A percentile compares a stretch with the other conserved stretches of the same genome.
These are phyloP conservation scores for Balanococcus diminutus DNA, from an alignment of 2,888 invertebrate genomes.

Conservation along the genomic window DNA sequence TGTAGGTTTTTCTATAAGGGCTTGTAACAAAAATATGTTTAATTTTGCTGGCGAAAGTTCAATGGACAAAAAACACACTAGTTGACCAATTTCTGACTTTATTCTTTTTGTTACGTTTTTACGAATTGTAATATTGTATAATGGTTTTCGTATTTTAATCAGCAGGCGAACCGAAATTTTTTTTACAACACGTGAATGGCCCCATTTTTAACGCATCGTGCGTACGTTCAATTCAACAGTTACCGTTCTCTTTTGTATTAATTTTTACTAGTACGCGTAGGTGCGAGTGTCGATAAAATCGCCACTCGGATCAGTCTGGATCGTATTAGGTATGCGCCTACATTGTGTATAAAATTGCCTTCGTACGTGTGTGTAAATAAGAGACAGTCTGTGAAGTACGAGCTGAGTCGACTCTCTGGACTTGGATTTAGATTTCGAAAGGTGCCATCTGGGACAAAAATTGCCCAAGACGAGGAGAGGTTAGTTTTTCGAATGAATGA, in stretches of 20 bases:
- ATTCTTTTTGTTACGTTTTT: slow-evolving; percentile 25
- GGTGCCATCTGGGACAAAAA: neutral
- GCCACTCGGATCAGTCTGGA: too few relatives aligned
- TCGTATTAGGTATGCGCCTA: too few relatives aligned
- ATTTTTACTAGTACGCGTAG: neutral
- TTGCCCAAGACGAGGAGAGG: neutral
- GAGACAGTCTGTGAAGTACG: too few relatives aligned
- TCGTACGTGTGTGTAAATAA: too few relatives aligned
- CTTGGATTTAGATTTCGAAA: neutral
- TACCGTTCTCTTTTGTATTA: slow-evolving; percentile 16
- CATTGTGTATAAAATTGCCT: too few relatives aligned
- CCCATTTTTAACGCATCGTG: neutral
- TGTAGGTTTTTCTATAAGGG: too few relatives aligned
- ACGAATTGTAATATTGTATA: neutral
- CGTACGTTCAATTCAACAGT: slow-evolving; percentile 31
- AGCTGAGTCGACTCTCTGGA: neutral
- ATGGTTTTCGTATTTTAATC: too few relatives aligned
- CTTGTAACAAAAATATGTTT: neutral
- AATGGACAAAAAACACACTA: neutral
- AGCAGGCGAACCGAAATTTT: too few relatives aligned
- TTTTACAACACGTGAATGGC: neutral
- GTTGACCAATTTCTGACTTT: neutral
- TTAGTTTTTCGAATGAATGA: neutral
- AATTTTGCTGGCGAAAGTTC: neutral
- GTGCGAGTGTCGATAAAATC: too few relatives aligned